Base-by-base conservation (phyloP, 1,140 invertebrate species). In the Lysiphlebus fabarum region DNA sequence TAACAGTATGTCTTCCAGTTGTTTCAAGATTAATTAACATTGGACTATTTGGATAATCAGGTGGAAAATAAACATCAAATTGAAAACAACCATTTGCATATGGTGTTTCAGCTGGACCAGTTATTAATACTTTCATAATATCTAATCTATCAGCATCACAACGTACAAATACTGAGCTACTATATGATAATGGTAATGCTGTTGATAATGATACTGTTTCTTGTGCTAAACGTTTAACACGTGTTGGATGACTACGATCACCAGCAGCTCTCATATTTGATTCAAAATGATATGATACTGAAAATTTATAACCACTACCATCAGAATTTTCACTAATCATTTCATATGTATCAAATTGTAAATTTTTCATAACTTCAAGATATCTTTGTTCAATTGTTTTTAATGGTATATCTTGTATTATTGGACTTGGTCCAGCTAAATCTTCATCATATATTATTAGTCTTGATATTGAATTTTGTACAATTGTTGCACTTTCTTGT, bases 121-220 rank as follows among this genome's bases (percentile, higher is more conserved):
- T 96, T 71, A 98, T 96, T 59, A 97, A 53, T 72, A 91, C 92
- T 85, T 95, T 98, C 94, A 96, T 98, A 58, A 97, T 86, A 77
- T 97, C 94, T 48, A 97, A 82, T 65, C 95, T 83, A 74, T 96
- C 94, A 55, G 92, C 89, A 81, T 96, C 95, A 80, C 93, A 96
- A 63, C 95, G 85, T 53, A 98, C 94, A 84, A 98, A 98, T 48
- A 98, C 95, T 64, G 91, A 92, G 71, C 92, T 96, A 73, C 91
- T 95, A 67, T 90, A 94, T 17, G 93, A 96, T 14, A 98, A 84
- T 54, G 96, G 95, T 62, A 98, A 81, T 53, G 91, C 91, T 54
- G 93, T 95, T 48, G 92, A 93, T n/a, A 98, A 83, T 9, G 95
- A 97, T 34, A 96, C 93, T 56, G 94, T 89, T 80, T 98, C 96